Evolutionary conservation across 2,888 invertebrate species (phyloP).

Genomic region (Lasius fuliginosus): DNA sequence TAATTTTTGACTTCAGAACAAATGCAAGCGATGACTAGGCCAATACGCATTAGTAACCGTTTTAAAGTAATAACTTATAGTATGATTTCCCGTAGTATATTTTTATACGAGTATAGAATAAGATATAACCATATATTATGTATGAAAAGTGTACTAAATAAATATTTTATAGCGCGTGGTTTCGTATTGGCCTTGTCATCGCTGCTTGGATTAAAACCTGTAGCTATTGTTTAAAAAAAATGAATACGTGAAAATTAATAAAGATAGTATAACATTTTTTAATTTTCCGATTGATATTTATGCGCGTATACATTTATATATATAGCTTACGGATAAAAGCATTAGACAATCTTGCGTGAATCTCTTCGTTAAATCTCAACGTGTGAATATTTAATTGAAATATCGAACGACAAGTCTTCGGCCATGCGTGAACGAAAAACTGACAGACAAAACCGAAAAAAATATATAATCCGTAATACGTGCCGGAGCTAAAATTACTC

Average conservation of each 20-base stretch:
- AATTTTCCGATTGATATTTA: background rate
- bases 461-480: slow-evolving; percentile 5
- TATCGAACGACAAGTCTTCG: background rate
- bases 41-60: background rate
- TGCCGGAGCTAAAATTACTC: slow-evolving; percentile 8
- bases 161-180: background rate
- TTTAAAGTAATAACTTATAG: background rate
- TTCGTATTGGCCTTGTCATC: background rate
- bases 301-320: background rate
- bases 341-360: background rate
- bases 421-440: background rate
- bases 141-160: background rate
- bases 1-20: too few species aligned
- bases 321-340: background rate
- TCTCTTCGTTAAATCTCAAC: background rate
- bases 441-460: background rate
- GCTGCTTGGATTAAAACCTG: background rate
- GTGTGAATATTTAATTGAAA: background rate
- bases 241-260: background rate
- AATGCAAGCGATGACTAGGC: too few species aligned
- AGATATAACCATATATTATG: background rate
- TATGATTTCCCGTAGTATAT: background rate
- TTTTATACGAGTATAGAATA: background rate
- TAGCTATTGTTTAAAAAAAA: background rate
- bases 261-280: background rate